These are phyloP conservation scores for Lumbricus terrestris DNA, from an alignment of 2,888 invertebrate genomes.

Conservation along the genomic window DNA sequence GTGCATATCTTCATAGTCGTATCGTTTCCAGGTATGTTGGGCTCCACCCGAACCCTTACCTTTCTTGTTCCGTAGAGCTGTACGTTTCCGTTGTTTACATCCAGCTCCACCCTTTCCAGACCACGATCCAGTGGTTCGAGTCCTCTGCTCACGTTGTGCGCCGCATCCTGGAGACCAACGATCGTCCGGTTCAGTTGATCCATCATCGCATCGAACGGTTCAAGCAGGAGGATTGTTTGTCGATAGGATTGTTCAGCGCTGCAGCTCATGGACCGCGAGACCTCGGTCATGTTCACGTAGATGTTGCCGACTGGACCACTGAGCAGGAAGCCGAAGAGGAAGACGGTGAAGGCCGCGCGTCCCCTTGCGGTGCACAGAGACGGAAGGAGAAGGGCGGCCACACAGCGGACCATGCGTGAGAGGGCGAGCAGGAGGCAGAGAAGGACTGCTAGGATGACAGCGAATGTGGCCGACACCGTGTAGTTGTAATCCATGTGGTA, in stretches of 20 bases:
- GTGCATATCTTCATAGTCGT: background rate
- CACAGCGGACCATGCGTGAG: conserved; percentile 37
- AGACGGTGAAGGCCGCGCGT: conserved; percentile 35
- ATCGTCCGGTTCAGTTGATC: conserved; percentile 39
- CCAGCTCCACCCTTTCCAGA: conserved; percentile 34
- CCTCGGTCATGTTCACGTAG: conserved; percentile 39
- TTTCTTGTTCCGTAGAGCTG: conserved; percentile 36
- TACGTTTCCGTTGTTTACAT: conserved; percentile 31
- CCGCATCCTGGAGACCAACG: conserved; percentile 34
- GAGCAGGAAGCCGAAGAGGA: conserved; percentile 39
- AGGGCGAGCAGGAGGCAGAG: conserved; percentile 31
- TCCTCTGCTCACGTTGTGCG: conserved; percentile 34
- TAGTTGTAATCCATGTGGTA: conserved; percentile 36
- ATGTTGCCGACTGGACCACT: conserved; percentile 40
- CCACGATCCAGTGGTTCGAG: conserved; percentile 37
- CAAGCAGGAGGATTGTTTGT: conserved; percentile 39
- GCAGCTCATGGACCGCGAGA: conserved; percentile 40
- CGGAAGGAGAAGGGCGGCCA: conserved; percentile 37
- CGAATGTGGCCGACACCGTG: conserved; percentile 28
- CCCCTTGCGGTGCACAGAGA: conserved; percentile 39
- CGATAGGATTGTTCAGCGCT: conserved; percentile 40
- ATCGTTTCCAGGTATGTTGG: background rate
- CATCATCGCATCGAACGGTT: conserved; percentile 43
- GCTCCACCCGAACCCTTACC: conserved; percentile 31
- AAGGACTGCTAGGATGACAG: conserved; percentile 26